Conservation (phyloP, 92 coral and sea anemone genomes). For the Ricordea florida region DNA sequence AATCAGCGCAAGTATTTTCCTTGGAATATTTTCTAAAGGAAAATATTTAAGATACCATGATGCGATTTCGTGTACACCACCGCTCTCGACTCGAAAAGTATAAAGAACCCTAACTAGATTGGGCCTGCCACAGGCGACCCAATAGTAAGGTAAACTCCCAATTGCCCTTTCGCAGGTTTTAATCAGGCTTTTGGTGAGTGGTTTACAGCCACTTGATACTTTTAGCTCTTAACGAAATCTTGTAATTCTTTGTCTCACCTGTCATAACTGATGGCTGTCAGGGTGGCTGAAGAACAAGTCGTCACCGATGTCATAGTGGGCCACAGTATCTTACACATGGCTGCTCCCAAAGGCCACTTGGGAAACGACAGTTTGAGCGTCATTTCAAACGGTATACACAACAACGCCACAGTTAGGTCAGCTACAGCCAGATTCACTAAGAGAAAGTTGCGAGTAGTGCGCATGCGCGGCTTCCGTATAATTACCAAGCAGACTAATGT, state of each 20-base stretch:
- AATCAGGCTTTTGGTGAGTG: no score
- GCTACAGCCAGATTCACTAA: conserved; percentile 87
- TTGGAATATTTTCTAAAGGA: no score
- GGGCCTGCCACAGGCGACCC: no score
- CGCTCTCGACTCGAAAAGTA: no score
- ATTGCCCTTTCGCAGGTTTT: no score
- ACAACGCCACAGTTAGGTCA: conserved; percentile 81
- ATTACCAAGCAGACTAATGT: conserved; percentile 80
- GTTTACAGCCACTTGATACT: no score
- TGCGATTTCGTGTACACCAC: no score
- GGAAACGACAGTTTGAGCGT: conserved; percentile 47
- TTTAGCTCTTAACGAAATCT: background rate
- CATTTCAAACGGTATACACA: conserved; percentile 87
- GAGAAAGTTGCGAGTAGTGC: conserved; percentile 82
- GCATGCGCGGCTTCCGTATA: conserved; percentile 78
- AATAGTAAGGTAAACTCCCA: no score
- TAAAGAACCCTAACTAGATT: no score
- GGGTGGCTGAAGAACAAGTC: conserved; percentile 85
- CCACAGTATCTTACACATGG: conserved; percentile 77
- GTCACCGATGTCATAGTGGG: conserved; percentile 92
- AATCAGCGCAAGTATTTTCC: no score
- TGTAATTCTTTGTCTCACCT: conserved; percentile 25
- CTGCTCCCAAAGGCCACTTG: conserved; percentile 79
- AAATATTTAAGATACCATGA: no score
- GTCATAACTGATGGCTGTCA: conserved; percentile 87